These are phyloP conservation scores for Panagrolaimus sp. DNA, from an alignment of 1,140 invertebrate genomes.

Conservation along the genomic window DNA sequence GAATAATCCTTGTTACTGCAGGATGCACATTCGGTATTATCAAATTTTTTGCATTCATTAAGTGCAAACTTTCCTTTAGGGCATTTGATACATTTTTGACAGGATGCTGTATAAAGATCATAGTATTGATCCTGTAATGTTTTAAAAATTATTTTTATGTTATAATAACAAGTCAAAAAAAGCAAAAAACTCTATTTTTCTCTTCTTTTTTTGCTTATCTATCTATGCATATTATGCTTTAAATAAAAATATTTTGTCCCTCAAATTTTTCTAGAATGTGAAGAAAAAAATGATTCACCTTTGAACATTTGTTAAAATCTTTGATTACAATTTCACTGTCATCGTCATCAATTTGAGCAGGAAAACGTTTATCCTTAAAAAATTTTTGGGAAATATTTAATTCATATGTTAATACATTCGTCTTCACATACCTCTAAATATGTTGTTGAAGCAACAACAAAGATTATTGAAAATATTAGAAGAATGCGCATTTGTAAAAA, in stretches of 20 bases:
- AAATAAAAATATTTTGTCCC: no score
- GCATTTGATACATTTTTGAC: conserved; percentile 2
- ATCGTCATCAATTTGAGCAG: background rate
- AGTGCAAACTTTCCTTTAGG: background rate
- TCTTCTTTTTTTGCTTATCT: background rate
- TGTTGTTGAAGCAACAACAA: background rate
- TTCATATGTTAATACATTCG: background rate
- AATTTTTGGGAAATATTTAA: background rate
- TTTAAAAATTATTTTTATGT: background rate
- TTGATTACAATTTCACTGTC: conserved; percentile 5
- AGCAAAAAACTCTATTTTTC: background rate
- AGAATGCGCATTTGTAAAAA: background rate
- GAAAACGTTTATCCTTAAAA: background rate
- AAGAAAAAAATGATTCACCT: conserved; percentile 1
- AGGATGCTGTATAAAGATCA: background rate
- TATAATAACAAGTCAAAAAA: background rate
- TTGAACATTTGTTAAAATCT: conserved; percentile 8
- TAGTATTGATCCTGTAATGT: conserved; percentile 5
- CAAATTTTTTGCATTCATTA: background rate
- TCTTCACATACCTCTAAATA: background rate
- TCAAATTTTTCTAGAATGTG: background rate
- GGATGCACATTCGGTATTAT: background rate
- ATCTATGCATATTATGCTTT: no score
- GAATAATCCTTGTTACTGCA: background rate
- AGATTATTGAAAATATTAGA: background rate